Conservation (phyloP, 2,888 invertebrate genomes). For the Tetragnatha montana region DNA sequence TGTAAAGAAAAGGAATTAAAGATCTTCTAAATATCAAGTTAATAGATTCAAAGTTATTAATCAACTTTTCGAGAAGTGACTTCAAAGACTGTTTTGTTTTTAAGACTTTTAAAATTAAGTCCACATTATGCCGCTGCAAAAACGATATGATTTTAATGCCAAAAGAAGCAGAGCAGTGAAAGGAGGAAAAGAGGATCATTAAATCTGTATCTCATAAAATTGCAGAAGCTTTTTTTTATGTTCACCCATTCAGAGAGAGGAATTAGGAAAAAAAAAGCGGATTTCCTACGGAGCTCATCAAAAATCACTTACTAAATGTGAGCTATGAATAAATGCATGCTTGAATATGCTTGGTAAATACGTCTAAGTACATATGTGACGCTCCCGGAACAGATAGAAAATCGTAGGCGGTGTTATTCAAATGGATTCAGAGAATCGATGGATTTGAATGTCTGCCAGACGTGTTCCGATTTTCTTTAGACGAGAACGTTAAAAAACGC, state of each 20-base stretch:
- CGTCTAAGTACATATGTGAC: slow-evolving; percentile 33
- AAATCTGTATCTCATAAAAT: slow-evolving; percentile 71
- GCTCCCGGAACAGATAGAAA: slow-evolving; percentile 11
- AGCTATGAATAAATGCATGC: slow-evolving; percentile 68
- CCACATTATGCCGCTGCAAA: slow-evolving; percentile 55
- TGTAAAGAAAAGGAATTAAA: too few species aligned
- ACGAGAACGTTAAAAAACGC: not conserved
- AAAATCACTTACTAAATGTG: slow-evolving; percentile 69
- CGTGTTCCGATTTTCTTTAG: not conserved
- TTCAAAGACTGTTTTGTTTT: slow-evolving; percentile 21
- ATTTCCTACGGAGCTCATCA: slow-evolving; percentile 55
- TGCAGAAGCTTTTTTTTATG: slow-evolving; percentile 54
- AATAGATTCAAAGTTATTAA: slow-evolving; percentile 69
- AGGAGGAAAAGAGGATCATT: slow-evolving; percentile 53
- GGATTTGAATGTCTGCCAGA: not conserved
- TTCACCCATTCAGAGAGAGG: slow-evolving; percentile 41
- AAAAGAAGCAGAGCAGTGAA: slow-evolving; percentile 15
- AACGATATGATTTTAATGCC: slow-evolving; percentile 70
- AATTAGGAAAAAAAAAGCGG: slow-evolving; percentile 25
- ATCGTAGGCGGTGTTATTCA: slow-evolving; percentile 2
- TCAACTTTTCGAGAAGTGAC: slow-evolving; percentile 60
- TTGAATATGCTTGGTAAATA: slow-evolving; percentile 50
- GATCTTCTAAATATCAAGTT: slow-evolving; percentile 46
- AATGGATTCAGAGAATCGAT: not conserved
- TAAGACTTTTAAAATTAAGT: slow-evolving; percentile 66